Percentiles rank a stretch among this genome's conserved stretches.
phyloP scores from a whole-genome alignment of 2,113 vertebrate genomes.

The Cygnus buccinator region DNA sequence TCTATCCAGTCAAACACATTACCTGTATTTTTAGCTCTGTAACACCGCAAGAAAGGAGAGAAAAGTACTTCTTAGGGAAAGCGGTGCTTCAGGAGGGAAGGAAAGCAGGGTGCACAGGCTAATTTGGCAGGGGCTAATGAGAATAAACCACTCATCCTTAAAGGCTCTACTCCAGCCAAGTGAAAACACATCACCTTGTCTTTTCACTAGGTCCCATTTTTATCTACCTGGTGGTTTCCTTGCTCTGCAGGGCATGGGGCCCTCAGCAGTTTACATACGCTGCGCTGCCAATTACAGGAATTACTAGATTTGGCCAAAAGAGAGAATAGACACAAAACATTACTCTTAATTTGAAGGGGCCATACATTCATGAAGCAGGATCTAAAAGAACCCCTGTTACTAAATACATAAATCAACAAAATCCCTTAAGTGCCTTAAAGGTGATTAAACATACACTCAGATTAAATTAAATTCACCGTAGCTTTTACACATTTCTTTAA shows the following conservation, averaged over 20 bases:
- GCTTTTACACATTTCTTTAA: conserved; percentile 35
- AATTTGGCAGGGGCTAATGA: not conserved
- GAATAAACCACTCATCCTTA: not conserved
- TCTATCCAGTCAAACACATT: not conserved
- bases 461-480: conserved; percentile 47
- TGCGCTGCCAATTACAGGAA: not conserved
- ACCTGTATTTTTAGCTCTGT: not conserved
- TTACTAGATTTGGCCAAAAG: not conserved
- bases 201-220: not conserved
- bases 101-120: not conserved
- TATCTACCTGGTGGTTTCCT: not conserved
- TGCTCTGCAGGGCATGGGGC: not conserved
- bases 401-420: conserved; percentile 39
- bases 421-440: conserved; percentile 53
- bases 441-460: conserved; percentile 41
- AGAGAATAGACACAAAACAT: not conserved
- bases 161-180: not conserved
- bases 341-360: not conserved
- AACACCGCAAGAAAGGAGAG: not conserved
- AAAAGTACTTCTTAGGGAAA: not conserved
- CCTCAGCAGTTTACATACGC: not conserved
- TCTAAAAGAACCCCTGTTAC: conserved; percentile 32
- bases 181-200: not conserved
- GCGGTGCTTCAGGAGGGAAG: not conserved
- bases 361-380: not conserved